Base-by-base conservation (phyloP, 2,888 invertebrate genomes). In the Deilephila elpenor region DNA sequence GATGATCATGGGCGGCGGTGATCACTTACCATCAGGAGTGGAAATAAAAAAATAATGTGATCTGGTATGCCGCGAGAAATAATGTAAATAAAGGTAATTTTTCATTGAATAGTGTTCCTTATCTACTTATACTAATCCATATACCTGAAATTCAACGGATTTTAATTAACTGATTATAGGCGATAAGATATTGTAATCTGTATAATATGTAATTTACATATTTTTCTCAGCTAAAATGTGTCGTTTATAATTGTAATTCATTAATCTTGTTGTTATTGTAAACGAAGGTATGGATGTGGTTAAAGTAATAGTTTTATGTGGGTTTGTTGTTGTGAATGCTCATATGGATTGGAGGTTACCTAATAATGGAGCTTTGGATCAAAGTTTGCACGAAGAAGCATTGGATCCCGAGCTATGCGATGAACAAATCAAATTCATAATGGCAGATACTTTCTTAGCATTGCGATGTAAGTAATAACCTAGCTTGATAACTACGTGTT, bases 381-480 rank as follows among this genome's bases (percentile, higher is more conserved):
- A 61, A 70, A 62, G 29, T 53, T 44, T 78, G 20, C 76, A 77
- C 34, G 74, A 78, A 70, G 70, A 75, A 3, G 77, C 71, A 1
- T 70, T 79, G 19, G 75, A 79, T 70, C 75, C 77, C 4, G 76
- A 77, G 53, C 59, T 77, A 37, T 79, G 79, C 64, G 72, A 74
- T 25, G 62, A 74, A 34, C 77, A 79, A 72, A 74, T 79, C 8
- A 37, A 34, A 32, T 62, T 32, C 34, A 61, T 78, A 2, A 74
- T 72, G 61, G 59, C 37, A 5, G 73, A 79, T 59, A 32, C 72
- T 7, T 4, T 76, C 3, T 53, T 79, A 8, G 70, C 73, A 17
- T n/a, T 77, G 17, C 53, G 64, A 37, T 78, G 77, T 79, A 61
- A 79, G 79, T 78, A 62, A 44, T 3, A 14, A 44, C 3, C 44